A percentile compares a stretch with the other conserved stretches of the same genome.
Conservation (phyloP, 2,113 vertebrate species). For the Syngnathus scovelli region DNA sequence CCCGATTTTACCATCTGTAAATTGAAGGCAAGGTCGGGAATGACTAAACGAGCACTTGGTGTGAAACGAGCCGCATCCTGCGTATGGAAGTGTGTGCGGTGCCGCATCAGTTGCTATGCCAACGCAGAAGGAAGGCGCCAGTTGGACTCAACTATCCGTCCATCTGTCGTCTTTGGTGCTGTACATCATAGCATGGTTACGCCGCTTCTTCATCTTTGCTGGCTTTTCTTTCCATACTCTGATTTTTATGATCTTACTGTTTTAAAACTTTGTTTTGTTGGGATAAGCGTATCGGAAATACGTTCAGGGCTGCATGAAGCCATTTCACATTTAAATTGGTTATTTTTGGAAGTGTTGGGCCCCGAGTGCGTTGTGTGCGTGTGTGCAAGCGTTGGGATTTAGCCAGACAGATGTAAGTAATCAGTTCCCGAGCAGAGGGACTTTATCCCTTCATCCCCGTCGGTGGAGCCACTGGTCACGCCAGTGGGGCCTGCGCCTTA, state of each 20-base stretch:
- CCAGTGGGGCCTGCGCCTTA: conserved; percentile 37
- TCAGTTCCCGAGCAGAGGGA: conserved; percentile 75
- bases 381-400: conserved; percentile 72
- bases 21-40: neutral
- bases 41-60: conserved; percentile 1
- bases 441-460: conserved; percentile 90
- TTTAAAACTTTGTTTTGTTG: neutral
- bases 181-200: neutral
- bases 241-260: neutral
- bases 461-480: conserved; percentile 70
- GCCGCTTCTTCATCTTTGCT: neutral
- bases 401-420: conserved; percentile 84
- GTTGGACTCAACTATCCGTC: conserved; percentile 1
- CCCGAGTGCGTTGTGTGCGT: conserved; percentile 30
- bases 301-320: too few relatives aligned
- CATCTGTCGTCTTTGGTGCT: conserved; percentile 1
- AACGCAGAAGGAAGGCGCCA: conserved; percentile 1
- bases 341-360: too few relatives aligned
- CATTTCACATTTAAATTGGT: too few relatives aligned
- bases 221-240: neutral
- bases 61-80: neutral
- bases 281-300: neutral
- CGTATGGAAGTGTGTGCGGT: conserved; percentile 64
- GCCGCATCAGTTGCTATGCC: conserved; percentile 8
- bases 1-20: neutral